phyloP scores from a whole-genome alignment of 2,888 invertebrate genomes.

The Acleris emargana region DNA sequence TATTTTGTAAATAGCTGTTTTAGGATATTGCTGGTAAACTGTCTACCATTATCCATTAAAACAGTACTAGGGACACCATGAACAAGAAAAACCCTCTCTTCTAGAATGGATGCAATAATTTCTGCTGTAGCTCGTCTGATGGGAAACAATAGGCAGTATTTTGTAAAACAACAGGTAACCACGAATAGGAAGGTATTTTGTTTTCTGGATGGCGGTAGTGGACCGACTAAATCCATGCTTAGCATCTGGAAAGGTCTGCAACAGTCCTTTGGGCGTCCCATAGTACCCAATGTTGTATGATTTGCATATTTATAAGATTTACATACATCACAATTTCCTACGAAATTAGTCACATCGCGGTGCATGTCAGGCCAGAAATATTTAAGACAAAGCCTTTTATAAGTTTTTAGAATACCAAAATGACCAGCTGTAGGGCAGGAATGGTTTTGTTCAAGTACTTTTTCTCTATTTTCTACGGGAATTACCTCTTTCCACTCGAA shows the following conservation, averaged over 20 bases:
- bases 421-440: too few relatives aligned
- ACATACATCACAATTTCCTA: conserved; percentile 11
- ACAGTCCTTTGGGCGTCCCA: conserved; percentile 33
- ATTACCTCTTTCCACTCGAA: conserved; percentile 10
- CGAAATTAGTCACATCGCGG: too few relatives aligned
- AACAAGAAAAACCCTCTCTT: not conserved
- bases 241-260: conserved; percentile 34
- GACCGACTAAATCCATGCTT: too few relatives aligned
- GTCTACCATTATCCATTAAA: conserved; percentile 1
- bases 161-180: too few relatives aligned
- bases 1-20: conserved; percentile 18
- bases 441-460: too few relatives aligned
- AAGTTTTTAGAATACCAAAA: too few relatives aligned
- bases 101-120: not conserved
- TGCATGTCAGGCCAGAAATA: too few relatives aligned
- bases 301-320: conserved; percentile 28
- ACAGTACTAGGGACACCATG: not conserved
- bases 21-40: conserved; percentile 7
- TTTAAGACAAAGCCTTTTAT: too few relatives aligned
- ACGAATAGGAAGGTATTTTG: too few relatives aligned
- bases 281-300: conserved; percentile 2
- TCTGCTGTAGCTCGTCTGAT: not conserved
- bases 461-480: not conserved
- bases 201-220: too few relatives aligned
- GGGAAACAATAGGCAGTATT: not conserved